Conservation (phyloP, 2,888 invertebrate species). For the Dolichopus griseipennis region DNA sequence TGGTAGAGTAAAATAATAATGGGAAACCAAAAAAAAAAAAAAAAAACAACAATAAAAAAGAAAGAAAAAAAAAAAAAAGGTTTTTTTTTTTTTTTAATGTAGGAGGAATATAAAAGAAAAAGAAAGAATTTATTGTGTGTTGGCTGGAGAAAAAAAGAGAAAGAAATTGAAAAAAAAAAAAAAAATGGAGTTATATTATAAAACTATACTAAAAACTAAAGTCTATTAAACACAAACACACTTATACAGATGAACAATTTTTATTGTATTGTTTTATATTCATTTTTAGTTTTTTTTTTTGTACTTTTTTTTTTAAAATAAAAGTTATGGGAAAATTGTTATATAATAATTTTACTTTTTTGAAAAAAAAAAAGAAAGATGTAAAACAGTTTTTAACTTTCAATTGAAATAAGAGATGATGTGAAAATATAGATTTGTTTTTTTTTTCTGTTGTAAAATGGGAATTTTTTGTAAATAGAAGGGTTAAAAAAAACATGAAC, state of each 20-base stretch:
- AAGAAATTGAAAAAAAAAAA: neutral
- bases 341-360: neutral
- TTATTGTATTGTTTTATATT: too few species aligned
- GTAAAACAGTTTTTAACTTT: too few species aligned
- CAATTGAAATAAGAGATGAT: too few species aligned
- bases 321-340: neutral
- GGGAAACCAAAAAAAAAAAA: neutral
- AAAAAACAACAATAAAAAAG: neutral
- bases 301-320: neutral
- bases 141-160: too few species aligned
- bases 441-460: too few species aligned
- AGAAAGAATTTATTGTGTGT: neutral
- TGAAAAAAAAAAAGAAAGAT: too few species aligned
- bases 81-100: neutral
- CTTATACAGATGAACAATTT: neutral
- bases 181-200: conserved; percentile 6
- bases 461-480: too few species aligned
- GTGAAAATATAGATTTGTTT: too few species aligned
- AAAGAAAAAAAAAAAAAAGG: neutral
- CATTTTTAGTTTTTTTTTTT: neutral
- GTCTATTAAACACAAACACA: too few species aligned
- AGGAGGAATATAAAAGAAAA: conserved; percentile 6
- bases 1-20: neutral
- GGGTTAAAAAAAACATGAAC: too few species aligned
- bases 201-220: too few species aligned